Base-by-base conservation (phyloP, 2,888 invertebrate genomes). In the Crossocerus cetratus region DNA sequence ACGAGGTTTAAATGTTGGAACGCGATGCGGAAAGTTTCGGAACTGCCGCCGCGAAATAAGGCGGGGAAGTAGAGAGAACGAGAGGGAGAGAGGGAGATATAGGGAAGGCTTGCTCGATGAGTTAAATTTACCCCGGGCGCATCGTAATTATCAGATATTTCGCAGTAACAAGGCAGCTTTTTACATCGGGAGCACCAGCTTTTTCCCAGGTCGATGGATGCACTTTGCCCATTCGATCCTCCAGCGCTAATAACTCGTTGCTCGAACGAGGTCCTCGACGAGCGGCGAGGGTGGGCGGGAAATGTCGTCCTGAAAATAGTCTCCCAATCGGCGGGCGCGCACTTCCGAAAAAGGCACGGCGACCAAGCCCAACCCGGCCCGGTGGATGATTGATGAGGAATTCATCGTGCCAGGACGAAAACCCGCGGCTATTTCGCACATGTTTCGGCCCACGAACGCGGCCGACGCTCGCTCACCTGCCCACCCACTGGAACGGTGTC, bases 381-480 rank as follows among this genome's bases (percentile, higher is more conserved):
- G 42, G 23, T 0, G 45, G 20, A 65, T 65, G 57, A 65, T 65
- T 18, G 65, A 65, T 65, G 57, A 44, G 65, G 43, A 45, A 65
- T 44, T 23, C 45, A 49, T 49, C n/a, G 49, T 16, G 23, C 57
- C 20, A 18, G 21, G 22, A 11, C 11, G 55, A n/a, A 11, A 22
- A 63, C 32, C 20, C 54, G 32, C 42, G 21, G 23, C 11, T 43
- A 20, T 44, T 45, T 60, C 60, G 22, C 60, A 4, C 23, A 59
- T 13, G 44, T 60, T 60, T 60, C 21, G 45, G 5, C 43, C 11
- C 43, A 58, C 43, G 58, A 18, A 43, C n/a, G n/a, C n/a, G 43
- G 43, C 14, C 20, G 8, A 11, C 21, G 3, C 21, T 20, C n/a
- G 32, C 11, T 32, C 32, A 32, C 32, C 32, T 11, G 8, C 5